Evolutionary conservation across 1,140 invertebrate species (phyloP).

Genomic region (Sarcophaga bullata): DNA sequence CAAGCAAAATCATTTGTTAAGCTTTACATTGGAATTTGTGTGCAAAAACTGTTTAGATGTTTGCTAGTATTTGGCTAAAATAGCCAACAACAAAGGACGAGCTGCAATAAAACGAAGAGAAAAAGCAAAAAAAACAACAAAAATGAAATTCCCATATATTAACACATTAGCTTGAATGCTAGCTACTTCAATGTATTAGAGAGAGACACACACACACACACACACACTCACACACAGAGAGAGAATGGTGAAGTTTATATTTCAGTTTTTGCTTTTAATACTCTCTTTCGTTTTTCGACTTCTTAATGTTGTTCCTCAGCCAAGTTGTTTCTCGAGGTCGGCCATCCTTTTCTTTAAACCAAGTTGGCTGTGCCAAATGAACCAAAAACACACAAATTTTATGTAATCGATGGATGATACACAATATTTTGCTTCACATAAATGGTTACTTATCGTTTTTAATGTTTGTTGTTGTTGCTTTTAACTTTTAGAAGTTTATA

Average conservation of each 20-base stretch:
- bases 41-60: neutral
- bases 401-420: constrained; percentile 11
- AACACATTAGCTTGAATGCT: constrained; percentile 16
- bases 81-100: too few species aligned
- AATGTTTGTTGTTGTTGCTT: neutral
- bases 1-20: constrained; percentile 6
- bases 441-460: neutral
- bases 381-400: neutral
- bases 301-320: neutral
- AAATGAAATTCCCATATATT: neutral
- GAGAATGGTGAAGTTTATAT: too few species aligned
- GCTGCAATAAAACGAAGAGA: neutral
- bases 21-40: neutral
- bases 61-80: too few species aligned
- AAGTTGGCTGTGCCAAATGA: neutral
- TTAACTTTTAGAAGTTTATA: constrained; percentile 1
- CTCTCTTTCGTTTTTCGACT: neutral
- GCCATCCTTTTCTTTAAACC: too few species aligned
- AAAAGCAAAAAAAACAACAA: too few species aligned
- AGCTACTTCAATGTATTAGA: neutral
- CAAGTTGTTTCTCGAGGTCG: neutral
- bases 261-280: neutral
- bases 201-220: too few species aligned
- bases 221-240: too few species aligned
- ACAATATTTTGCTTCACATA: neutral